phyloP scores from a whole-genome alignment of 2,113 vertebrate genomes.

The Vombatus ursinus region DNA sequence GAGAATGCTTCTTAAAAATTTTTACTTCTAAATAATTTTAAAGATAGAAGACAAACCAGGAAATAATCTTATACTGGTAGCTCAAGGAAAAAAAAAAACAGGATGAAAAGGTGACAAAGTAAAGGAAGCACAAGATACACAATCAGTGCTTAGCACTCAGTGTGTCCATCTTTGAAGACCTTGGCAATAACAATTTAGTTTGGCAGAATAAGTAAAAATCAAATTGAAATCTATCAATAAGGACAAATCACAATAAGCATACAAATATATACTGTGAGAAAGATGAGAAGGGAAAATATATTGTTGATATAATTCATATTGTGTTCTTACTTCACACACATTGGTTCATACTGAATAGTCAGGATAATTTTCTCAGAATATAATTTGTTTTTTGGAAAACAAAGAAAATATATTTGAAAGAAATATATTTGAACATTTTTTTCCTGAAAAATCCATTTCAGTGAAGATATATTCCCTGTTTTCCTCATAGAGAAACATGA shows the following conservation, averaged over 20 bases:
- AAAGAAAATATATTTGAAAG: background rate
- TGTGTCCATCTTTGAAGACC: background rate
- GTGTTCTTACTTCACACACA: background rate
- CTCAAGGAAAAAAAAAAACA: background rate
- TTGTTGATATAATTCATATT: background rate
- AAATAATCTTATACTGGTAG: background rate
- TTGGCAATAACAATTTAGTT: background rate
- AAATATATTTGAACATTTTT: background rate
- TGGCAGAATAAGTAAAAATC: background rate
- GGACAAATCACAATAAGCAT: background rate
- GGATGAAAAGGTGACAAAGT: background rate
- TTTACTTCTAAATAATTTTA: background rate
- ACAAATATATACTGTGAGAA: background rate
- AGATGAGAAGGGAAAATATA: background rate
- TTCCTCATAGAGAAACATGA: no score
- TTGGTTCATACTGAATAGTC: background rate
- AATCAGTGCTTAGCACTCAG: background rate
- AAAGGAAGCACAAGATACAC: background rate
- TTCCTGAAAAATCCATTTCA: no score
- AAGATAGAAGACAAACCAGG: background rate
- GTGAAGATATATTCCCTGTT: no score
- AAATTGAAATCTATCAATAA: background rate
- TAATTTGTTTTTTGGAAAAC: background rate
- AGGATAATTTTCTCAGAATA: background rate
- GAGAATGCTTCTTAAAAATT: background rate